phyloP scores from a whole-genome alignment of 2,797 vertebrate species.

The Enteromius anoplus region DNA sequence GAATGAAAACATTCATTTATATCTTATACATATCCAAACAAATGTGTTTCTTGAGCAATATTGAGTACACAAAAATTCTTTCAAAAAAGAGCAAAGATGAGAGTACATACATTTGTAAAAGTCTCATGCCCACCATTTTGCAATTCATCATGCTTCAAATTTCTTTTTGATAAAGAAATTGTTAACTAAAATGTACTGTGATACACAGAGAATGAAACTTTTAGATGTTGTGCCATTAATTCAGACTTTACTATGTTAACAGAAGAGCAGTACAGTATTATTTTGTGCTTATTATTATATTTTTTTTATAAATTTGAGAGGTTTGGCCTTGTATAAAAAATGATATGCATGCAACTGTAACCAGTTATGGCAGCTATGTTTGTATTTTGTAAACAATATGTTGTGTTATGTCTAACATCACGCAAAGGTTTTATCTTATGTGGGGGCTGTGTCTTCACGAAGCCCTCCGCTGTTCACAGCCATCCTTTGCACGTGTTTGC shows the following conservation, averaged over 20 bases:
- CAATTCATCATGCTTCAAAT: not conserved
- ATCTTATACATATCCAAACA: not conserved
- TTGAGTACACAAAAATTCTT: not conserved
- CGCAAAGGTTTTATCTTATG: not conserved
- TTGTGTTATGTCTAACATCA: not conserved
- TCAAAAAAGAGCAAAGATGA: not conserved
- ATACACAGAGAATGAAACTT: not conserved
- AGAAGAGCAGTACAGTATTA: not conserved
- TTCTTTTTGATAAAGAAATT: not conserved
- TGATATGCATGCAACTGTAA: not conserved
- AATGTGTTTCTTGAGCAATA: not conserved
- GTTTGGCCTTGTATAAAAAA: not conserved
- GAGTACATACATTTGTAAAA: not conserved
- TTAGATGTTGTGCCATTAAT: not conserved
- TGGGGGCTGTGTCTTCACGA: not conserved
- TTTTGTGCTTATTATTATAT: not conserved
- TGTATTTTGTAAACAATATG: not conserved
- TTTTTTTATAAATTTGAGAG: not conserved
- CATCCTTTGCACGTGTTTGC: constrained; percentile 11
- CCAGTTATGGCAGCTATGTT: not conserved
- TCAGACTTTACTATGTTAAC: not conserved
- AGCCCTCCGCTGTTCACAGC: not conserved
- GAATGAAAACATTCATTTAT: not conserved
- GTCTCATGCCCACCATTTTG: not conserved
- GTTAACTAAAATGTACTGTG: not conserved